These are phyloP conservation scores for Tetramorium alpestre DNA, from an alignment of 1,140 invertebrate species.

Conservation along the genomic window DNA sequence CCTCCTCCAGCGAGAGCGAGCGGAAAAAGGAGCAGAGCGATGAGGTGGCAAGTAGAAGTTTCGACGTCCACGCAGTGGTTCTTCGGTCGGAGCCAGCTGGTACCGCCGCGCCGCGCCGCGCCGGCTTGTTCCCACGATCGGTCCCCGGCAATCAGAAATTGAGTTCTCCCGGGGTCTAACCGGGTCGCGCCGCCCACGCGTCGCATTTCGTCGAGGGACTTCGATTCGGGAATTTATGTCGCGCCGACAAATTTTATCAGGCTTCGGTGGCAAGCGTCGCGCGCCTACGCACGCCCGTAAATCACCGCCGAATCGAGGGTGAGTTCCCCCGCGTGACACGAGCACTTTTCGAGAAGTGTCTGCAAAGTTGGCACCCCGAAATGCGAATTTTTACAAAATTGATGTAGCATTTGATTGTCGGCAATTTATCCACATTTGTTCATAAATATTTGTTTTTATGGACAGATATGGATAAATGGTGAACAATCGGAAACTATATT, in stretches of 20 bases:
- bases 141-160: slow-evolving; percentile 71
- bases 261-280: slow-evolving; percentile 84
- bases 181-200: slow-evolving; percentile 44
- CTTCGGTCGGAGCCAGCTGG: slow-evolving; percentile 1
- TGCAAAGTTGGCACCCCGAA: too few species aligned
- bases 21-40: neutral
- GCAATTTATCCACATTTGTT: too few species aligned
- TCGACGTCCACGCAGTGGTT: neutral
- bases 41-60: slow-evolving; percentile 40
- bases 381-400: too few species aligned
- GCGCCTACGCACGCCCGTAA: slow-evolving; percentile 83
- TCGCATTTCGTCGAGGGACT: slow-evolving; percentile 77
- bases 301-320: slow-evolving; percentile 73
- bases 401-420: too few species aligned
- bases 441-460: too few species aligned
- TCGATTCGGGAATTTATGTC: slow-evolving; percentile 85
- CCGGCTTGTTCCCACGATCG: slow-evolving; percentile 69
- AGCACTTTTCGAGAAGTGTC: neutral
- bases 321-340: neutral
- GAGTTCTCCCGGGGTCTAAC: slow-evolving; percentile 65
- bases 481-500: too few species aligned
- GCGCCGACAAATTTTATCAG: slow-evolving; percentile 85
- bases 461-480: too few species aligned
- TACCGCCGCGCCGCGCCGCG: neutral
- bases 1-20: slow-evolving; percentile 53